phyloP scores from a whole-genome alignment of 2,113 vertebrate genomes.

The Semicossyphus pulcher region DNA sequence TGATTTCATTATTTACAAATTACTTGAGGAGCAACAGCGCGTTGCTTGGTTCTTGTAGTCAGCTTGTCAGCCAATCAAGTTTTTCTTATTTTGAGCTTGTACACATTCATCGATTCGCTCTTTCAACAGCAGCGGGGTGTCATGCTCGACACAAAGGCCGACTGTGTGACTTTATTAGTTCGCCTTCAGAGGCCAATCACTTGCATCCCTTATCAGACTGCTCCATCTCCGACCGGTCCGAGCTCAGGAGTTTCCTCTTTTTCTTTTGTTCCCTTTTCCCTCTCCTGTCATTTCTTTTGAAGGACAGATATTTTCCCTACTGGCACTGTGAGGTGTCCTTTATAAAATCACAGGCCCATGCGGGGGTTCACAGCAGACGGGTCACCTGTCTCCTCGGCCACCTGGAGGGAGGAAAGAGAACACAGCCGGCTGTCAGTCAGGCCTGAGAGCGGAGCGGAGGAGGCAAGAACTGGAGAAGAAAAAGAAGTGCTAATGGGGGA shows the following conservation, averaged over 20 bases:
- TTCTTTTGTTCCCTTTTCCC: slow-evolving; percentile 15
- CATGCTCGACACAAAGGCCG: slow-evolving; percentile 37
- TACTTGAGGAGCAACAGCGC: background rate
- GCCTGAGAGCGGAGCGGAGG: slow-evolving; percentile 10
- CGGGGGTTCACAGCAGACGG: slow-evolving; percentile 19
- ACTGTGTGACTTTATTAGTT: slow-evolving; percentile 63
- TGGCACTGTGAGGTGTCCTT: slow-evolving; percentile 45
- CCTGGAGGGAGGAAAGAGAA: slow-evolving; percentile 56
- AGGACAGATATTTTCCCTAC: slow-evolving; percentile 5
- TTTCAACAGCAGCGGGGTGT: slow-evolving; percentile 27
- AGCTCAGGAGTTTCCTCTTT: background rate
- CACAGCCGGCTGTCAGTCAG: slow-evolving; percentile 65
- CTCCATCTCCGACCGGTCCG: slow-evolving; percentile 3
- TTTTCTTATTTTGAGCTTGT: slow-evolving; percentile 28
- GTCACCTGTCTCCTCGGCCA: slow-evolving; percentile 60
- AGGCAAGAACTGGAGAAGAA: background rate
- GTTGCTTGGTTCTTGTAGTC: slow-evolving; percentile 41
- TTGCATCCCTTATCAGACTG: slow-evolving; percentile 17
- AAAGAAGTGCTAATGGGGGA: background rate
- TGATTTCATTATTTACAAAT: slow-evolving; percentile 43
- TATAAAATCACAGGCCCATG: slow-evolving; percentile 45
- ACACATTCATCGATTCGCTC: slow-evolving; percentile 45
- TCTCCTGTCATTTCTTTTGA: slow-evolving; percentile 33
- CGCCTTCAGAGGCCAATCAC: slow-evolving; percentile 39
- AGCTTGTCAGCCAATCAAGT: slow-evolving; percentile 31